These are phyloP conservation scores for Gobiocypris rarus DNA, from an alignment of 2,113 vertebrate species.

Conservation along the genomic window DNA sequence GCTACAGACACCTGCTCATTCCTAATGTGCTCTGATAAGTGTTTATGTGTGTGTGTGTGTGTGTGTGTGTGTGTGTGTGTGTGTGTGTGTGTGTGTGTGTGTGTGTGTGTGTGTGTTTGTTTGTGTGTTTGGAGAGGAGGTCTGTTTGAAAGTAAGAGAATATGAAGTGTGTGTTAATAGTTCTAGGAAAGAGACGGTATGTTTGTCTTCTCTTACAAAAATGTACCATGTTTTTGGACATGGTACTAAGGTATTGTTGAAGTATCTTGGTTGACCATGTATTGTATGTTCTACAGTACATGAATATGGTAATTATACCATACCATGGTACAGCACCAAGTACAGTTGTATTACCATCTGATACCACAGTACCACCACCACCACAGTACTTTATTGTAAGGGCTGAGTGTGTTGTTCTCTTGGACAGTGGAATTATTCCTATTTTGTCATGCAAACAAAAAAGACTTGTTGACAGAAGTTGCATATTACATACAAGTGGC, in stretches of 20 bases:
- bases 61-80: not conserved
- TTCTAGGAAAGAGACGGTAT: not conserved
- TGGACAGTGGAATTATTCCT: conserved; percentile 25
- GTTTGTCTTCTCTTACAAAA: conserved; percentile 18
- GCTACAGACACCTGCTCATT: conserved; percentile 35
- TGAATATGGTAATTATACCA: not conserved
- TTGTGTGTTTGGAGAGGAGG: not conserved
- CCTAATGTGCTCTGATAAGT: conserved; percentile 46
- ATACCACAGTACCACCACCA: not conserved
- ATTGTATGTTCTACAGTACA: not conserved
- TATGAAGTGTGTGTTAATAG: not conserved
- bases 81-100: not conserved
- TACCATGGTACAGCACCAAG: not conserved
- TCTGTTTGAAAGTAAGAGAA: conserved; percentile 23
- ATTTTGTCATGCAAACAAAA: conserved; percentile 25
- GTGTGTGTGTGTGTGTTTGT: conserved; percentile 16
- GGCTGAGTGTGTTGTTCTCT: conserved; percentile 25
- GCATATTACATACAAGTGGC: conserved; percentile 17
- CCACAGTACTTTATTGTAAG: conserved; percentile 21
- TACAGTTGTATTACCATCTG: conserved; percentile 2
- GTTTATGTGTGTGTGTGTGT: conserved; percentile 2
- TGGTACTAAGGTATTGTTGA: conserved; percentile 21
- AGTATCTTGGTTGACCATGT: not conserved
- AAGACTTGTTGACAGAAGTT: conserved; percentile 21
- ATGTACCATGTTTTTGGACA: conserved; percentile 14